Evolutionary conservation across 2,797 vertebrate species (phyloP).

Genomic region (Gymnodraco acuticeps): DNA sequence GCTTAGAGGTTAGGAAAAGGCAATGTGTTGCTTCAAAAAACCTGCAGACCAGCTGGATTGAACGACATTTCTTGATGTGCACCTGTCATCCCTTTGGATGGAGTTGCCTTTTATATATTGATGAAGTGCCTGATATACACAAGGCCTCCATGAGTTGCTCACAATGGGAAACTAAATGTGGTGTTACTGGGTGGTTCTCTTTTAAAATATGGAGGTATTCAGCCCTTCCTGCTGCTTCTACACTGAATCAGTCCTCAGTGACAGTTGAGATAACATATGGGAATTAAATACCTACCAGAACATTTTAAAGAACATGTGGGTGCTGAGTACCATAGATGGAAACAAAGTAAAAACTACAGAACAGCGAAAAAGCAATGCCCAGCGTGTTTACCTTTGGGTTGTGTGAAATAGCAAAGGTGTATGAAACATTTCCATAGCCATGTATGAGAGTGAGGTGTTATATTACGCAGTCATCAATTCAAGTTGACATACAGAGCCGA

Average conservation of each 20-base stretch:
- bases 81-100: conserved; percentile 54
- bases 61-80: conserved; percentile 55
- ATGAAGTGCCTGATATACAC: conserved; percentile 52
- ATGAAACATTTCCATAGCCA: conserved; percentile 1
- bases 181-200: conserved; percentile 39
- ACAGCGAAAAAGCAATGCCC: background rate
- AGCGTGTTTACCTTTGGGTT: conserved; percentile 1
- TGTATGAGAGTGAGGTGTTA: background rate
- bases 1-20: conserved; percentile 16
- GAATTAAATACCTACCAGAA: conserved; percentile 25
- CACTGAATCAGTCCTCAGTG: background rate
- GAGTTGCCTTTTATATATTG: conserved; percentile 35
- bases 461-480: background rate
- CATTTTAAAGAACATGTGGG: conserved; percentile 19
- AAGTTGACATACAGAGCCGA: background rate
- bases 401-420: conserved; percentile 12
- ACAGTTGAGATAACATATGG: background rate
- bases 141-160: conserved; percentile 29
- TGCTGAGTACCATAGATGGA: conserved; percentile 25
- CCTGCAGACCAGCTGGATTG: conserved; percentile 51
- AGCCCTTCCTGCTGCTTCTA: conserved; percentile 18
- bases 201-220: conserved; percentile 25
- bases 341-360: conserved; percentile 26
- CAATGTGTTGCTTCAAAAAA: conserved; percentile 37
- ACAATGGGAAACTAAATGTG: conserved; percentile 28